Evolutionary conservation across 1,140 invertebrate genomes (phyloP).

Genomic region (Eupristina koningsbergeri): DNA sequence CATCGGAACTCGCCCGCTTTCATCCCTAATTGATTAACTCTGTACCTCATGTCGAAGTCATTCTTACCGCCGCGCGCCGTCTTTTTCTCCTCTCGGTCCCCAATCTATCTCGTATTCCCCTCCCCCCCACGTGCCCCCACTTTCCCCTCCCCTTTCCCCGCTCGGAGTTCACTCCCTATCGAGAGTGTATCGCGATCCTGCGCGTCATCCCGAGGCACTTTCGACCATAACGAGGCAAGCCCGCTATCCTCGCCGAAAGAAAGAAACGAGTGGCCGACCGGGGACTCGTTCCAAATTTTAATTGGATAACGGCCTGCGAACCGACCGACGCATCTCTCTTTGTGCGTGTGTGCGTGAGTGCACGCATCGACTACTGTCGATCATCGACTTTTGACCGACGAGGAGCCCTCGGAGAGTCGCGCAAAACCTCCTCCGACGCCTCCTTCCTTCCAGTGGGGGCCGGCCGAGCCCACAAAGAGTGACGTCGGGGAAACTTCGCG

Average conservation of each 20-base stretch:
- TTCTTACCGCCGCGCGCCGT: background rate
- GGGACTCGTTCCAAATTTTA: slow-evolving; percentile 40
- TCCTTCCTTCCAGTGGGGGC: background rate
- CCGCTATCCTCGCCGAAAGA: slow-evolving; percentile 16
- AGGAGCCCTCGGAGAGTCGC: background rate
- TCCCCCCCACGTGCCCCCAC: too few species aligned
- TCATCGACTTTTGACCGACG: slow-evolving; percentile 14
- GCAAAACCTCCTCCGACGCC: background rate
- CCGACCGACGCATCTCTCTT: background rate
- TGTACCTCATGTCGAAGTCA: slow-evolving; percentile 20
- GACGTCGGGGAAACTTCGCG: too few species aligned
- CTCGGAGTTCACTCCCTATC: background rate
- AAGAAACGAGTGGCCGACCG: background rate
- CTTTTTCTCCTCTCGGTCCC: background rate
- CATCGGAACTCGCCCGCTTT: background rate
- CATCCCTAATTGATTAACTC: slow-evolving; percentile 44
- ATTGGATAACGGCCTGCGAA: slow-evolving; percentile 34
- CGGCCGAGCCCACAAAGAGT: too few species aligned
- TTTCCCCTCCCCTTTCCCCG: background rate
- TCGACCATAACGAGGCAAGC: background rate
- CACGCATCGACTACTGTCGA: slow-evolving; percentile 18
- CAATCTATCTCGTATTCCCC: background rate
- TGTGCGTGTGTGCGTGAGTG: background rate
- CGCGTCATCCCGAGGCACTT: slow-evolving; percentile 11
- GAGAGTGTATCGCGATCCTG: background rate